Evolutionary conservation across 2,113 vertebrate genomes (phyloP), one percentile per base, ranked within the genome.

Genomic region (Hyperopisus bebe): DNA sequence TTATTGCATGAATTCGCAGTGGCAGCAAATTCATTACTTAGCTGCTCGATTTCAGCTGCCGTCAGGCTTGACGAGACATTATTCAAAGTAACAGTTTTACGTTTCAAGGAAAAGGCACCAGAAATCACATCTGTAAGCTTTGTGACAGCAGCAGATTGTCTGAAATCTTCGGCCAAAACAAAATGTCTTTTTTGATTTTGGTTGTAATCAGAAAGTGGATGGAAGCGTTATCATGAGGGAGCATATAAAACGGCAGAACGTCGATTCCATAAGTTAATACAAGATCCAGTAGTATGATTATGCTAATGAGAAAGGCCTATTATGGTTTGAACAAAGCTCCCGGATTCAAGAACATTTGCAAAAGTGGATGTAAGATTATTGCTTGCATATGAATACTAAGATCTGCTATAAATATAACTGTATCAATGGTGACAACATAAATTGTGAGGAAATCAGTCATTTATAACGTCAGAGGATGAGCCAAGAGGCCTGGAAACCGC

Each of bases 1-100:
- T 80, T 80, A 80, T 80, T 80, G 35, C 35, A 80, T 19, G 35
- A 39, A 42, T 35, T 19, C 6, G 35, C 74, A 80, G 31, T 42
- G 35, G 74, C 74, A 80, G 31, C 74, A 80, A 80, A 80, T 80
- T 80, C 74, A 80, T 80, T 80, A 80, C 74, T 80, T 80, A 80
- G 74, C 74, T 80, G 74, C 74, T 42, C 35, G 39, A 35, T 80
- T 80, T 70, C 62, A 31, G 27, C 27, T 39, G 74, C 15, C 35
- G 13, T 80, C 35, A 19, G 35, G 74, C 74, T 80, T 80, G 31
- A 42, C 74, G 74, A 42, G 31, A 42, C 74, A 80, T 39, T 80
- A 80, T 80, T 80, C 74, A 80, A 80, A 80, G 35, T 80, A 42
- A 42, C 74, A 80, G 74, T 80, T 80, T 80, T 80, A 80, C 74